These are phyloP conservation scores for Ailurus styani DNA, from an alignment of 2,113 vertebrate species.

Conservation along the genomic window DNA sequence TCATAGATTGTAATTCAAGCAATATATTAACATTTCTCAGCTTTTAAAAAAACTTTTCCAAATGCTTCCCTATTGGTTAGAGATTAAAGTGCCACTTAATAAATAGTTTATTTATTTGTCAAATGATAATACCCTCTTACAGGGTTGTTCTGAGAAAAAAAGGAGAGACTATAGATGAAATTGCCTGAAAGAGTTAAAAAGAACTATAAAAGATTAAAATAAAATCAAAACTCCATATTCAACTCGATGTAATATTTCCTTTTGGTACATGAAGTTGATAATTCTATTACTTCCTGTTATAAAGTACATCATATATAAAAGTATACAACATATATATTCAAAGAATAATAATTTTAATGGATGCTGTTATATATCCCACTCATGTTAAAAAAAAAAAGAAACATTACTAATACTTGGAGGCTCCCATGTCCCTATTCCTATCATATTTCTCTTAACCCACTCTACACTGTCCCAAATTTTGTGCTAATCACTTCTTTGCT, in stretches of 20 bases:
- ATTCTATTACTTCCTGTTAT: not conserved
- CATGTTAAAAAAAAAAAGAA: conserved; percentile 30
- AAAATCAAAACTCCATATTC: conserved; percentile 7
- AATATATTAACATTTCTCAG: conserved; percentile 20
- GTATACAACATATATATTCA: not conserved
- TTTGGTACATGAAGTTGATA: not conserved
- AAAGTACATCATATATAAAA: conserved; percentile 10
- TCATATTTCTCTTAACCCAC: not conserved
- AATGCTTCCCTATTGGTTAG: not conserved
- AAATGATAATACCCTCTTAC: not conserved
- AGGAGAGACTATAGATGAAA: not conserved
- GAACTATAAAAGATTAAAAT: not conserved
- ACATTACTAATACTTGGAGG: not conserved
- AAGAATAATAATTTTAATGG: not conserved
- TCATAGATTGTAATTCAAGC: conserved; percentile 48
- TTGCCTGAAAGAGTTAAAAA: not conserved
- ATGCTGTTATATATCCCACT: not conserved
- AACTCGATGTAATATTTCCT: not conserved
- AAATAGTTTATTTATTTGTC: conserved; percentile 3
- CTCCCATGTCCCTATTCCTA: not conserved
- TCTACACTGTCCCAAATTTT: not conserved
- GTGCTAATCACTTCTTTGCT: not conserved
- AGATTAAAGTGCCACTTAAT: conserved; percentile 28
- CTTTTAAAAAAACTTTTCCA: conserved; percentile 45
- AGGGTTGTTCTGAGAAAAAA: conserved; percentile 7